A percentile compares a stretch with the other conserved stretches of the same genome.
These are phyloP conservation scores for Cataglyphis cursor DNA, from an alignment of 2,888 invertebrate species.

Conservation along the genomic window DNA sequence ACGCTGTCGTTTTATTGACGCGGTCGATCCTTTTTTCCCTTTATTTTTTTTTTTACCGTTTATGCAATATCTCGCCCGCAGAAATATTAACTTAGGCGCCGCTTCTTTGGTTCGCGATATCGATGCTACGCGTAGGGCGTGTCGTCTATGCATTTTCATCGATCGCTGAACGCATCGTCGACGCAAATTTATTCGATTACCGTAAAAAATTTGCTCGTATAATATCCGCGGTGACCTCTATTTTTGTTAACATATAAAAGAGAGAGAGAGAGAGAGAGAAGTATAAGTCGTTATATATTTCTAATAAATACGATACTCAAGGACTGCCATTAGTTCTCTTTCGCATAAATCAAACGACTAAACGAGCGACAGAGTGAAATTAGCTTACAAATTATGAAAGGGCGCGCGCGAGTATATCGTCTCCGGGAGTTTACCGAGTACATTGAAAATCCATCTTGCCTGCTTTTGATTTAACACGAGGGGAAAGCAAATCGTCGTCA, in stretches of 20 bases:
- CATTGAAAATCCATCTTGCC: conserved; percentile 55
- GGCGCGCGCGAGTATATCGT: conserved; percentile 25
- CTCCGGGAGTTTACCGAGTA: conserved; percentile 40
- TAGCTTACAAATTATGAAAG: conserved; percentile 54
- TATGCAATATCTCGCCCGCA: conserved; percentile 54
- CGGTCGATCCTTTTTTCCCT: conserved; percentile 10
- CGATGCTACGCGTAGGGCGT: conserved; percentile 49
- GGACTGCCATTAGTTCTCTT: background rate
- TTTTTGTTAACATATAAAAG: conserved; percentile 16
- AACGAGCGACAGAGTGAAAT: conserved; percentile 35
- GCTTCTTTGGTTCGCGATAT: conserved; percentile 51
- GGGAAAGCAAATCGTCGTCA: conserved; percentile 62
- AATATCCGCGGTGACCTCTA: background rate
- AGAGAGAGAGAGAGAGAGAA: background rate
- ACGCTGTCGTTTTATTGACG: conserved; percentile 49
- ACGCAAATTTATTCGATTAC: conserved; percentile 51
- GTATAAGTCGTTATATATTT: background rate
- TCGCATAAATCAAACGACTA: conserved; percentile 43
- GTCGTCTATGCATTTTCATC: conserved; percentile 47
- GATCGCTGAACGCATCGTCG: conserved; percentile 33
- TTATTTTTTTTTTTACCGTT: background rate
- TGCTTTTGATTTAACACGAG: conserved; percentile 37
- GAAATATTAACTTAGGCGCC: conserved; percentile 54
- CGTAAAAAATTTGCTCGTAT: conserved; percentile 17
- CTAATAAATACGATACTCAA: conserved; percentile 7